Evolutionary conservation across 92 coral and sea anemone genomes (phyloP).

Genomic region (Porites lobata): DNA sequence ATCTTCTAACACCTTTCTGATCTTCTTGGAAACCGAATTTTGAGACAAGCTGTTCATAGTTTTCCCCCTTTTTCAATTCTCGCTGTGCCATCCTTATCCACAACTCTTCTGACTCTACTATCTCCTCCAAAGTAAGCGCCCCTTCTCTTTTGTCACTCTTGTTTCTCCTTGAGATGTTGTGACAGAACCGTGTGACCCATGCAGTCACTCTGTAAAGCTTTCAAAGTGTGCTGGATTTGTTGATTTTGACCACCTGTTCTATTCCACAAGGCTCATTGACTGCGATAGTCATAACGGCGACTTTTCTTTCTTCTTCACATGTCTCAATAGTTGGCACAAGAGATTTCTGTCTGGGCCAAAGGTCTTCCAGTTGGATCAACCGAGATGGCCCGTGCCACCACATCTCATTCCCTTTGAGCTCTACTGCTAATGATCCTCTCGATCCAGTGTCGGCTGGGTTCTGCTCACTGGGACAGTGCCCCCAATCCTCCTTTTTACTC

Average conservation of each 20-base stretch:
- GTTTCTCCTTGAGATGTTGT: slow-evolving; percentile 14
- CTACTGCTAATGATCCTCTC: slow-evolving; percentile 34
- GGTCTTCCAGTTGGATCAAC: slow-evolving; percentile 11
- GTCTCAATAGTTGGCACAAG: neutral
- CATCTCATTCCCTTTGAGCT: slow-evolving; percentile 33
- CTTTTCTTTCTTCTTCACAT: slow-evolving; percentile 24
- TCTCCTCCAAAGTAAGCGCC: slow-evolving; percentile 28
- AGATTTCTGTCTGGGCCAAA: slow-evolving; percentile 30
- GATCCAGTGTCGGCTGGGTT: slow-evolving; percentile 60
- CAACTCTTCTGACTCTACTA: slow-evolving; percentile 40
- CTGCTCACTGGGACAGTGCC: slow-evolving; percentile 43
- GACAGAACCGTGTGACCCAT: slow-evolving; percentile 56
- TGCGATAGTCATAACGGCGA: slow-evolving; percentile 14
- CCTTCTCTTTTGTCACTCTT: slow-evolving; percentile 5
- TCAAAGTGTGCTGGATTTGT: slow-evolving; percentile 1
- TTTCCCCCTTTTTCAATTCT: neutral
- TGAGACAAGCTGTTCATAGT: slow-evolving; percentile 6
- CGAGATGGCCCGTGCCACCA: slow-evolving; percentile 65
- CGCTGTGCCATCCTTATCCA: slow-evolving; percentile 50
- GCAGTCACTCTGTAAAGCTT: slow-evolving; percentile 67
- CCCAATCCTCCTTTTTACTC: slow-evolving; percentile 45
- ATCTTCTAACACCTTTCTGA: slow-evolving; percentile 2
- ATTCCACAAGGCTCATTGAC: neutral
- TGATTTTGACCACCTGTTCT: slow-evolving; percentile 4
- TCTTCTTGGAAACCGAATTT: slow-evolving; percentile 1